These are phyloP conservation scores for Paragorgia papillata DNA, from an alignment of 92 coral and sea anemone species.

Conservation along the genomic window DNA sequence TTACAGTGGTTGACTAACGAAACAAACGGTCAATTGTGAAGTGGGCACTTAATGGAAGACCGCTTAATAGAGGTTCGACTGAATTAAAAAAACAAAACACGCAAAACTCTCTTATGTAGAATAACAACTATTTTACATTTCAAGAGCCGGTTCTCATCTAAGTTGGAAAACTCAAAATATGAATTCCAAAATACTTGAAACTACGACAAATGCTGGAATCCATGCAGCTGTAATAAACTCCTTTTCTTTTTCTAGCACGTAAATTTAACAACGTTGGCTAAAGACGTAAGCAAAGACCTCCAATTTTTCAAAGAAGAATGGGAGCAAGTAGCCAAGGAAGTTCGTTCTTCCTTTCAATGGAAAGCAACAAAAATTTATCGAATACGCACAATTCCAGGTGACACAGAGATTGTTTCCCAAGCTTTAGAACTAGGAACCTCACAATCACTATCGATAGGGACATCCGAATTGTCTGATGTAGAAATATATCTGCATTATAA, in stretches of 20 bases:
- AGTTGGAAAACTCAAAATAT: no score
- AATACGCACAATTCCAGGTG: background rate
- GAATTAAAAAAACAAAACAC: no score
- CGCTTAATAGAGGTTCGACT: no score
- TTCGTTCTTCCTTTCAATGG: conserved; percentile 21
- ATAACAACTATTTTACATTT: no score
- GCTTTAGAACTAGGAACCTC: background rate
- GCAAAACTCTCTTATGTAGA: no score
- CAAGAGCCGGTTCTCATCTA: no score
- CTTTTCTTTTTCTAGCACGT: background rate
- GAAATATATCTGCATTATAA: background rate
- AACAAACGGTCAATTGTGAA: no score
- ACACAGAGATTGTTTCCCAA: background rate
- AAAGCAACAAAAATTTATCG: background rate
- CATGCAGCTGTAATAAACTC: background rate
- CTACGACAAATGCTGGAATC: background rate
- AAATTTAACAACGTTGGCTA: background rate
- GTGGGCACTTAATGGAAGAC: no score
- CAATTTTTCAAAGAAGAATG: background rate
- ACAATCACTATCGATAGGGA: conserved; percentile 1
- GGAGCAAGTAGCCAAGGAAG: background rate
- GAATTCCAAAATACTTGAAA: no score
- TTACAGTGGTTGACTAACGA: no score
- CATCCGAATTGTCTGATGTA: background rate
- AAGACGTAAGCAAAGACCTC: background rate